A percentile compares a stretch with the other conserved stretches of the same genome.
Conservation (phyloP, 2,888 invertebrate genomes). For the Leptopilina myrica region DNA sequence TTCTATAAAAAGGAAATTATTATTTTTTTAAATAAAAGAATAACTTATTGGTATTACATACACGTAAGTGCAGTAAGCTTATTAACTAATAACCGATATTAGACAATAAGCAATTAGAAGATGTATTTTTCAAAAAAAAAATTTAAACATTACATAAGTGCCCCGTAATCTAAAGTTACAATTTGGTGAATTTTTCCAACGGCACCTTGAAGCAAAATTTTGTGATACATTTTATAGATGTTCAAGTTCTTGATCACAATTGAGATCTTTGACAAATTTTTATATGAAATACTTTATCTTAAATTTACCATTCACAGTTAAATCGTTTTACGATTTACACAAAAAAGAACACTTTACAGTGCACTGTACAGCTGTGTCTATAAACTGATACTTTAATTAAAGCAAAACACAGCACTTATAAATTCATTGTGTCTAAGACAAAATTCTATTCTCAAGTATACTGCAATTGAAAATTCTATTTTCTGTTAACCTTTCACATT, state of each 20-base stretch:
- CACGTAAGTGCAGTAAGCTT: not conserved
- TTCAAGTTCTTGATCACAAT: not conserved
- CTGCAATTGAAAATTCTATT: not conserved
- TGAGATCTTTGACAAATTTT: conserved; percentile 20
- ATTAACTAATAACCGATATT: conserved; percentile 2
- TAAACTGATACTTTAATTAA: not conserved
- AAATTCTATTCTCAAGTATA: not conserved
- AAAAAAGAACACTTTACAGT: not conserved
- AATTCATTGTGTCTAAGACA: conserved; percentile 11
- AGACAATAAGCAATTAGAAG: conserved; percentile 17
- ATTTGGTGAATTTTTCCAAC: conserved; percentile 5
- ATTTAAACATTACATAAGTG: conserved; percentile 29
- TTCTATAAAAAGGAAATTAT: conserved; percentile 6
- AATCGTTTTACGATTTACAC: not conserved
- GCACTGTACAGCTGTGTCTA: not conserved
- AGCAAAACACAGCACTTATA: not conserved
- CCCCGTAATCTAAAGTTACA: conserved; percentile 13
- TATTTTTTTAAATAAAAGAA: not conserved
- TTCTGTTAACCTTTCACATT: not conserved
- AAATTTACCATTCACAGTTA: conserved; percentile 8
- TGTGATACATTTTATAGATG: not conserved
- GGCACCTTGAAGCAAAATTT: conserved; percentile 11
- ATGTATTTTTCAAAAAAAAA: conserved; percentile 14
- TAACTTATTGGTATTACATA: conserved; percentile 2
- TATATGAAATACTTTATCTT: not conserved